Conservation (phyloP, 2,797 vertebrate genomes). For the Danionella dracula region DNA sequence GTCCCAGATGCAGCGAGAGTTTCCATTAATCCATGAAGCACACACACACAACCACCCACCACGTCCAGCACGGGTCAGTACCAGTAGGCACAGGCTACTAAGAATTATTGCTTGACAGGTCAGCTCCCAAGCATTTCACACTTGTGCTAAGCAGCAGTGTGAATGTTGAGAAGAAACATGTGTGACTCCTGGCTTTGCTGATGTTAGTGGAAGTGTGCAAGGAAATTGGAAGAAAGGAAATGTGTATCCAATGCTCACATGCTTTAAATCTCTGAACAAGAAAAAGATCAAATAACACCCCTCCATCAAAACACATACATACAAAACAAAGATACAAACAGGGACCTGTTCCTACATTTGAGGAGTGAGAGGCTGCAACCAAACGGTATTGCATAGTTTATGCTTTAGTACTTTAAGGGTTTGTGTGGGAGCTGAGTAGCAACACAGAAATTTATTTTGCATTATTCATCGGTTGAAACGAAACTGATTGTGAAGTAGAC, state of each 20-base stretch:
- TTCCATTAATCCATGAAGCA: constrained; percentile 20
- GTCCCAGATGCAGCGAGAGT: constrained; percentile 22
- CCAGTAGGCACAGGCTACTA: constrained; percentile 21
- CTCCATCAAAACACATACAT: not conserved
- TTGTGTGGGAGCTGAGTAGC: constrained; percentile 19
- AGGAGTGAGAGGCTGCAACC: constrained; percentile 34
- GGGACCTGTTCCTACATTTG: constrained; percentile 11
- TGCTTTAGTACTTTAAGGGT: constrained; percentile 23
- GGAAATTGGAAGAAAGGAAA: constrained; percentile 3
- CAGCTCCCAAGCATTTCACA: constrained; percentile 22
- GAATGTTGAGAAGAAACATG: constrained; percentile 18
- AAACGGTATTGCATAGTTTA: constrained; percentile 28
- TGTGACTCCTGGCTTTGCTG: constrained; percentile 17
- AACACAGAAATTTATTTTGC: constrained; percentile 27
- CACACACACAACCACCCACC: constrained; percentile 26
- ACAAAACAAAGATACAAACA: not conserved
- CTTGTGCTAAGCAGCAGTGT: constrained; percentile 17
- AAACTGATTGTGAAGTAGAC: not conserved
- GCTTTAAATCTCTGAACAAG: constrained; percentile 2
- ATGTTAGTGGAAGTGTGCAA: constrained; percentile 1
- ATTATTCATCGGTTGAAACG: constrained; percentile 29
- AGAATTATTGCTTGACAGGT: constrained; percentile 10
- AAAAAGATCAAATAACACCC: constrained; percentile 2
- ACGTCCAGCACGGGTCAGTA: constrained; percentile 11
- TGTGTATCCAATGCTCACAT: constrained; percentile 18